Evolutionary conservation across 2,888 invertebrate genomes (phyloP), one percentile per base, ranked within the genome.

Genomic region (Sinelater perroti): DNA sequence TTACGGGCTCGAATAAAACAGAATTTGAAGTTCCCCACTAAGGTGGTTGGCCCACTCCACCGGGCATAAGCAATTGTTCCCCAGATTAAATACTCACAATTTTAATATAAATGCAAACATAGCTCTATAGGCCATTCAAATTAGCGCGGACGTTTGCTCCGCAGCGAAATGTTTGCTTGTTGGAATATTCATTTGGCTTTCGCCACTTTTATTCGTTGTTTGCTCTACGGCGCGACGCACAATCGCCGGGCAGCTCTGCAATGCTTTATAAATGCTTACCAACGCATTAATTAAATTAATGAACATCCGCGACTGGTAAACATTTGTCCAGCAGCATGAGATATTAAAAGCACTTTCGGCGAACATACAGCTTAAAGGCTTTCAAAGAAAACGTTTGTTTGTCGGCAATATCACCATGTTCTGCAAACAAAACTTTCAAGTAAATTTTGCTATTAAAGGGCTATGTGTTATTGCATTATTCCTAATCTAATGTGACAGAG

Each of bases 271-370:
- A 38, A 20, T 40, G 40, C 40, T 40, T 40, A 26, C 40, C 24
- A 40, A 40, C 8, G 40, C 40, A 40, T 40, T 40, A 40, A 40
- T 40, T 40, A 40, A 40, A 40, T 40, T 40, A 40, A 40, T 40
- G 40, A 40, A 40, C 40, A 40, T 40, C 40, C 21, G 8, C 40
- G 40, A 26, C 40, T 24, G 40, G 40, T 40, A 40, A 40, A 40
- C 40, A 40, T 40, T 40, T 40, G 40, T 40, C 26, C 40, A 40
- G 26, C 40, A 40, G 40, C 40, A 40, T 40, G 40, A 14, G 40
- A 24, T 40, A 40, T 24, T 40, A 40, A 40, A n/a, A 40, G 24
- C 24, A 40, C 40, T 14, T 24, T 40, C 6, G 8, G 13, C 21
- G 16, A 13, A 40, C 13, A 40, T 40, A 40, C 40, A 26, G 40